Evolutionary conservation across 2,113 vertebrate species (phyloP), one percentile per base, ranked within the genome.

Genomic region (Ophiodon elongatus): DNA sequence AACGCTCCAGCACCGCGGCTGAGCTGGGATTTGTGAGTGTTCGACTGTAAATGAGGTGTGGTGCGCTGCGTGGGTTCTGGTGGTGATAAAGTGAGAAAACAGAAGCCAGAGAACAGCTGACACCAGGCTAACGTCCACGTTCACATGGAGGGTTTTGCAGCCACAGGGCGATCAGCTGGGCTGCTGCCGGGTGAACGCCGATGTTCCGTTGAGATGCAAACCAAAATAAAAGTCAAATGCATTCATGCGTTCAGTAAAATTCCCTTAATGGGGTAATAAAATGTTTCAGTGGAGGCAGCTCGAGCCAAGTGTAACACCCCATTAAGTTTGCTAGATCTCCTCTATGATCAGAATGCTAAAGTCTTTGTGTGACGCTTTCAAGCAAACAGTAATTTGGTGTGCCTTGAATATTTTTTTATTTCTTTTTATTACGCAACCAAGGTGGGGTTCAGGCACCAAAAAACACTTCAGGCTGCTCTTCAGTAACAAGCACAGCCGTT

Each of bases 11-110:
- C 56, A 1, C 43, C 9, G 45, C 57, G 80, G 63, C 64, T 6
- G 15, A 37, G 45, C 68, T 14, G 60, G 27, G n/a, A 31, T 57
- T 45, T 39, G 57, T 29, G 27, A 60, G 65, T 10, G 65, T 37
- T 43, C 0, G 31, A 1, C 21, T 57, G 69, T 52, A 66, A 87
- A 83, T 59, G 80, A 82, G 74, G 56, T 65, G 63, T 74, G 79
- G 56, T 31, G 64, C 31, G 43, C 35, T 8, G 43, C 9, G 63
- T 3, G 39, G 17, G 31, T 62, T 56, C 66, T 57, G 56, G 1
- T 23, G 19, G 50, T 45, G 35, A 68, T 35, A 29, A 45, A 47
- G 71, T n/a, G 56, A 35, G 47, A 62, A 33, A 73, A 63, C 50
- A 71, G 59, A 17, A 72, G 83, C 66, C 72, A 35, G 73, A 67